Conservation (phyloP, 2,888 invertebrate genomes). For the Xanthia icteritia region DNA sequence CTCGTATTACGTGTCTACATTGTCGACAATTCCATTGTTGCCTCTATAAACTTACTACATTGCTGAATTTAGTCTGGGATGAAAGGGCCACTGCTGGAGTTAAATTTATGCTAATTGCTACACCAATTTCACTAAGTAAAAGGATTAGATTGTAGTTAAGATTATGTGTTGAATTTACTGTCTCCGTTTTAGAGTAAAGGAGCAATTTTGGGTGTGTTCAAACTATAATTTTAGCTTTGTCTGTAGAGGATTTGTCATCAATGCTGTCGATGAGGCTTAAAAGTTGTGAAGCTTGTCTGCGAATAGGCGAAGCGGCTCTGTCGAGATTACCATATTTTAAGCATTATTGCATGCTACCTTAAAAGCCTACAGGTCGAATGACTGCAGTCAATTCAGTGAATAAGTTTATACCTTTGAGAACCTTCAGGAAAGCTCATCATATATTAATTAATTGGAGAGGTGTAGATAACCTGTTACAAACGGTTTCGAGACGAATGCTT, state of each 20-base stretch:
- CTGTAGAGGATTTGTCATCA: slow-evolving; percentile 9
- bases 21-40: slow-evolving; percentile 57
- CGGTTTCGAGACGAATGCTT: not conserved
- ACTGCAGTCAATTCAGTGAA: slow-evolving; percentile 20
- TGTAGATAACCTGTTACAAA: slow-evolving; percentile 27
- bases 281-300: slow-evolving; percentile 6
- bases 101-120: slow-evolving; percentile 61
- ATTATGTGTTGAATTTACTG: slow-evolving; percentile 50
- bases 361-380: not conserved
- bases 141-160: slow-evolving; percentile 59
- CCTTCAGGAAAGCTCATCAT: slow-evolving; percentile 6
- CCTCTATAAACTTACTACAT: slow-evolving; percentile 52
- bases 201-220: slow-evolving; percentile 3
- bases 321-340: slow-evolving; percentile 12
- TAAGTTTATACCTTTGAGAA: slow-evolving; percentile 6
- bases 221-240: slow-evolving; percentile 11
- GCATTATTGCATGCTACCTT: slow-evolving; percentile 6
- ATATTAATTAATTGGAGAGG: slow-evolving; percentile 9
- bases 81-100: slow-evolving; percentile 51
- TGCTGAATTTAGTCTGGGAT: slow-evolving; percentile 52
- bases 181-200: slow-evolving; percentile 11
- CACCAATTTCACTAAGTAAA: slow-evolving; percentile 59
- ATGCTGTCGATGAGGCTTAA: slow-evolving; percentile 9
- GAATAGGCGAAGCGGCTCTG: not conserved
- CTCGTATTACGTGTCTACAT: slow-evolving; percentile 52